phyloP scores from a whole-genome alignment of 1,140 invertebrate species.

The Lepidurus couesii region DNA sequence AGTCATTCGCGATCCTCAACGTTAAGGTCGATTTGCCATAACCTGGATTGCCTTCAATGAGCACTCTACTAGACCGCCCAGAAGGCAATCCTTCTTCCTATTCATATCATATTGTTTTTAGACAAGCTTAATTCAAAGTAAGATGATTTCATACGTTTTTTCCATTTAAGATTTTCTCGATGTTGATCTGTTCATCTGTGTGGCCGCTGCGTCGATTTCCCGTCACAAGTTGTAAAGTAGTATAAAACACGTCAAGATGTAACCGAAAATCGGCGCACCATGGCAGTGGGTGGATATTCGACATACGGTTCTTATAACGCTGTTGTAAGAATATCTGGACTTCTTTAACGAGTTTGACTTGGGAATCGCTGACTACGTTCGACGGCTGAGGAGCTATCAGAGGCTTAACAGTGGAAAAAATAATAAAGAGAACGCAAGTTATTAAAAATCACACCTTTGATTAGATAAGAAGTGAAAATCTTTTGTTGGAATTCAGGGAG shows the following conservation, averaged over 20 bases:
- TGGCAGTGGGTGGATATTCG: conserved; percentile 27
- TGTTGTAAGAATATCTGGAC: conserved; percentile 27
- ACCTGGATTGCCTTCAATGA: conserved; percentile 39
- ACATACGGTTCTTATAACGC: conserved; percentile 22
- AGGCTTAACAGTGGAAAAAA: neutral
- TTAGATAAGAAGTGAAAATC: neutral
- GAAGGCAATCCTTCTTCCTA: neutral
- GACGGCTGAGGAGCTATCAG: conserved; percentile 1
- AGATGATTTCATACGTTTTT: conserved; percentile 28
- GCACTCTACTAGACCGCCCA: conserved; percentile 1
- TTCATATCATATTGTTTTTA: neutral
- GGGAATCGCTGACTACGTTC: neutral
- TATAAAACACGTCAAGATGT: conserved; percentile 32
- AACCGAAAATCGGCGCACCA: conserved; percentile 32
- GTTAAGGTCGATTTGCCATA: conserved; percentile 39
- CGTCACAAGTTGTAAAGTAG: conserved; percentile 30
- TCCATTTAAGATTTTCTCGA: conserved; percentile 36
- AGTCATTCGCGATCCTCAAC: conserved; percentile 39
- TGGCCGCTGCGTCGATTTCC: conserved; percentile 15
- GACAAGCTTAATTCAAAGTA: neutral
- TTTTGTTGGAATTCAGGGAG: neutral
- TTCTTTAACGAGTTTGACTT: conserved; percentile 11
- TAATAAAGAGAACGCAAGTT: neutral
- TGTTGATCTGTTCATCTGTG: neutral
- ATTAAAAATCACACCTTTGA: neutral